phyloP scores from a whole-genome alignment of 2,113 vertebrate genomes.

The Saguinus midas region DNA sequence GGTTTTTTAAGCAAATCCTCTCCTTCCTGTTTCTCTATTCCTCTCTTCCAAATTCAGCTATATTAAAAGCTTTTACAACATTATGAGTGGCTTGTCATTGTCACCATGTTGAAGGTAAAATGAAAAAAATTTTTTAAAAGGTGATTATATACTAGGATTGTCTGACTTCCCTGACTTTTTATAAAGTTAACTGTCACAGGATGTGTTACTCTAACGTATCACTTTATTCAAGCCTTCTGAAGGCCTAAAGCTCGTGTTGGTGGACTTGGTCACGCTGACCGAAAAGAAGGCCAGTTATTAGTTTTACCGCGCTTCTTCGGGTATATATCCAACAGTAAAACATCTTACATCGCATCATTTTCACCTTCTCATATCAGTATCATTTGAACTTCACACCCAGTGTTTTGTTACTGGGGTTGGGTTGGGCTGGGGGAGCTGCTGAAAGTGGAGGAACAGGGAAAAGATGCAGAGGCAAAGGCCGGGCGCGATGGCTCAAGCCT shows the following conservation, averaged over 20 bases:
- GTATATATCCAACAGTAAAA: not conserved
- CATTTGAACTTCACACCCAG: not conserved
- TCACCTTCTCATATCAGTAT: not conserved
- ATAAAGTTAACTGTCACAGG: not conserved
- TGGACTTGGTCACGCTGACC: not conserved
- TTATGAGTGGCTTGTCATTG: not conserved
- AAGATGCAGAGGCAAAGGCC: not conserved
- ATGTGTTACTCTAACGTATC: not conserved
- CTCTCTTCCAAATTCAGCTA: not conserved
- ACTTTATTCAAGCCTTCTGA: not conserved
- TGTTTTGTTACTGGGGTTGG: not conserved
- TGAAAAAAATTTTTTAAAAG: not conserved
- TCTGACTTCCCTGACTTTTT: conserved; percentile 27
- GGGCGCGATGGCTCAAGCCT: too few relatives aligned
- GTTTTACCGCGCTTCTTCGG: not conserved
- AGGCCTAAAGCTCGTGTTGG: not conserved
- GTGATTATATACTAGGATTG: not conserved
- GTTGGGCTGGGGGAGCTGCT: not conserved
- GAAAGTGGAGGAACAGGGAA: not conserved
- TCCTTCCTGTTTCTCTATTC: not conserved
- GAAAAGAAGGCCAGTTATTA: not conserved
- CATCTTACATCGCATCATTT: too few relatives aligned
- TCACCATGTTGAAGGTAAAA: not conserved
- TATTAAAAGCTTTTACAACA: not conserved
- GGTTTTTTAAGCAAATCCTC: not conserved